These are phyloP conservation scores for Teinopalpus imperialis DNA, from an alignment of 2,888 invertebrate species.

Conservation along the genomic window DNA sequence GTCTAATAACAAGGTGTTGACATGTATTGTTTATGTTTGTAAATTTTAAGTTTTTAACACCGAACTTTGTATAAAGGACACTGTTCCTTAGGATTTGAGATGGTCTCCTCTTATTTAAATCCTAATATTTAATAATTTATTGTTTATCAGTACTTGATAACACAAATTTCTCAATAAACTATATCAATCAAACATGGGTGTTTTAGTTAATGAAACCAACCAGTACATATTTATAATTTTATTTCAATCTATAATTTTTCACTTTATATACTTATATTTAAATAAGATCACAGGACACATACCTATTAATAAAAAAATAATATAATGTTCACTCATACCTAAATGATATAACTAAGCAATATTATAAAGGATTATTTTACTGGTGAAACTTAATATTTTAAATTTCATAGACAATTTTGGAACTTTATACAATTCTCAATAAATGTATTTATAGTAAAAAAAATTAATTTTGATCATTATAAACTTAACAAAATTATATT, in stretches of 20 bases:
- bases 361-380: no score
- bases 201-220: constrained; percentile 31
- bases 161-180: constrained; percentile 77
- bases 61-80: constrained; percentile 46
- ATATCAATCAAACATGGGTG: constrained; percentile 49
- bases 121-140: constrained; percentile 76
- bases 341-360: no score
- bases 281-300: constrained; percentile 9
- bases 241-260: constrained; percentile 2
- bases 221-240: neutral
- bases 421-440: no score
- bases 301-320: no score
- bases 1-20: constrained; percentile 65
- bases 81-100: constrained; percentile 63
- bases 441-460: no score
- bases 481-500: no score
- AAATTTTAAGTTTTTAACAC: constrained; percentile 72
- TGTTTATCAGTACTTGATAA: constrained; percentile 77
- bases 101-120: constrained; percentile 60
- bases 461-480: no score
- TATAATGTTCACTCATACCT: no score
- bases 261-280: neutral
- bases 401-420: no score
- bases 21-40: constrained; percentile 70
- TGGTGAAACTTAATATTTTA: no score